phyloP scores from a whole-genome alignment of 2,888 invertebrate species.

The Cyclophora punctaria region DNA sequence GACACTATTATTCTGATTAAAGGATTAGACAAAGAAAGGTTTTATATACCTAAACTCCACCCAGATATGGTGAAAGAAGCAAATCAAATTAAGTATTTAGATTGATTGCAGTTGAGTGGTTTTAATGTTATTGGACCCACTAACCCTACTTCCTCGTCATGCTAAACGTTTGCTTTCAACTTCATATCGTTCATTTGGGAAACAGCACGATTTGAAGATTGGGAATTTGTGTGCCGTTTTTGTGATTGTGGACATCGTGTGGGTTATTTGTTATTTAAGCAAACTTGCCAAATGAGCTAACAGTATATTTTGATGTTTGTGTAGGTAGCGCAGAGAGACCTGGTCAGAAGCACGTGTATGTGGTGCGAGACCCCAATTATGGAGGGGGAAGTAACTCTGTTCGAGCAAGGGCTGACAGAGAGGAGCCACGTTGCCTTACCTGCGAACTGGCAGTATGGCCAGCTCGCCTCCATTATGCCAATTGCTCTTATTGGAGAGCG shows the following conservation, averaged over 20 bases:
- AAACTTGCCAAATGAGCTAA: neutral
- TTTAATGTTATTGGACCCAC: conserved; percentile 28
- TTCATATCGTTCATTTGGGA: conserved; percentile 13
- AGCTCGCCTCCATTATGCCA: conserved; percentile 85
- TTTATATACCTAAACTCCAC: conserved; percentile 53
- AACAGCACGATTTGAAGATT: conserved; percentile 15
- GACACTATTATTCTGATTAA: conserved; percentile 38
- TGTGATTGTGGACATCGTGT: conserved; percentile 14
- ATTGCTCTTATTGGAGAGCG: conserved; percentile 91
- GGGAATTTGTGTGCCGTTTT: conserved; percentile 20
- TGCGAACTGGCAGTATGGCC: conserved; percentile 89
- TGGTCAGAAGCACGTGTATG: conserved; percentile 91
- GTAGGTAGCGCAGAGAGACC: conserved; percentile 88
- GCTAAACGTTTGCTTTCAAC: conserved; percentile 25
- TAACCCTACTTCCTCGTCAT: conserved; percentile 31
- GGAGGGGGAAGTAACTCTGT: conserved; percentile 73
- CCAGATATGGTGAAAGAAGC: conserved; percentile 56
- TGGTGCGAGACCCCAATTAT: conserved; percentile 84
- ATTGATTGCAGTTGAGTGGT: conserved; percentile 58
- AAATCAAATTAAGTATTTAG: conserved; percentile 70
- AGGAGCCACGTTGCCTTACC: conserved; percentile 88
- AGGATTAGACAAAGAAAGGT: conserved; percentile 59
- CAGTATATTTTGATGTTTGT: conserved; percentile 9
- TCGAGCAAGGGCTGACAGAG: conserved; percentile 69
- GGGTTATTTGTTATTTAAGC: neutral